Percentiles rank a stretch among this genome's conserved stretches.
Evolutionary conservation across 2,113 vertebrate genomes (phyloP).

Genomic region (Phyllopteryx taeniolatus): DNA sequence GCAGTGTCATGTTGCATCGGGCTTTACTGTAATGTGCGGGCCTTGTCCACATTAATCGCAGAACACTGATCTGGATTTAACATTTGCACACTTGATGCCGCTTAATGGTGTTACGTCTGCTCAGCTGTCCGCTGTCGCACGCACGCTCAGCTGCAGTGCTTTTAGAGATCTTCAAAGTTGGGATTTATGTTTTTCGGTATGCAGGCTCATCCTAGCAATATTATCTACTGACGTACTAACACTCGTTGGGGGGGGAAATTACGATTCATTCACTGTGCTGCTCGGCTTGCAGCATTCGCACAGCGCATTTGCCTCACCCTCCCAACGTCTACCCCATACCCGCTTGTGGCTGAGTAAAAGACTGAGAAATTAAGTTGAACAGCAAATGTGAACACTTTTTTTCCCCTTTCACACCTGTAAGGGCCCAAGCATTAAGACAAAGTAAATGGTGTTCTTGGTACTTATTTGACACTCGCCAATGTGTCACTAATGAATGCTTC

Average conservation of each 20-base stretch:
- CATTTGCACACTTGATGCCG: conserved; percentile 9
- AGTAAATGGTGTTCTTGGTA: conserved; percentile 18
- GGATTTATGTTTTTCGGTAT: not conserved
- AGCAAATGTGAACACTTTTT: conserved; percentile 16
- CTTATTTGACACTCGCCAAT: conserved; percentile 21
- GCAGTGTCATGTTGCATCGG: not conserved
- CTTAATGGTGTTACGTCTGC: conserved; percentile 4
- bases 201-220: not conserved
- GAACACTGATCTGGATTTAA: conserved; percentile 10
- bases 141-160: not conserved
- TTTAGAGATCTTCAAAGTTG: not conserved
- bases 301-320: not conserved
- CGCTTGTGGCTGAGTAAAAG: conserved; percentile 11
- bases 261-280: not conserved
- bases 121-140: conserved; percentile 1
- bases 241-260: not conserved
- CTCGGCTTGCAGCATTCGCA: not conserved
- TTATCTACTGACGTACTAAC: not conserved
- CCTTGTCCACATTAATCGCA: not conserved
- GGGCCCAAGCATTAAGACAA: conserved; percentile 17
- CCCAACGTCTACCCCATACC: not conserved
- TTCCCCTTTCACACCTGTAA: conserved; percentile 5
- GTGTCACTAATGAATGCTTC: conserved; percentile 49
- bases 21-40: not conserved
- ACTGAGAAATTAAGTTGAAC: conserved; percentile 13